Evolutionary conservation across 2,888 invertebrate species (phyloP).

Genomic region (Adelphocoris suturalis): DNA sequence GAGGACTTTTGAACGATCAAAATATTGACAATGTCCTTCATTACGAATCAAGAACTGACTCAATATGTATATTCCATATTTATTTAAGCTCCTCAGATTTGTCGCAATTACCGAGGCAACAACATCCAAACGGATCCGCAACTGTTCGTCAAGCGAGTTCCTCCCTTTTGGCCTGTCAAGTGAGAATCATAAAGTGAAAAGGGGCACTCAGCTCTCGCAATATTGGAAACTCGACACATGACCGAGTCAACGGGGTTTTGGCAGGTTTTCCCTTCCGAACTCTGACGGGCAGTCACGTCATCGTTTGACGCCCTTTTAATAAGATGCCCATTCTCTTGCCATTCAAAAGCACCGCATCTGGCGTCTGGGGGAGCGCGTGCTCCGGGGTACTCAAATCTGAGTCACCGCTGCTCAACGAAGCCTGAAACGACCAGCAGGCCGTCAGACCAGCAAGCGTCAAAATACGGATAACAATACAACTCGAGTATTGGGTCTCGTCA

Average conservation of each 20-base stretch:
- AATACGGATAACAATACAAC: no score
- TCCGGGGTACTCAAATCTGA: not conserved
- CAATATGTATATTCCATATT: not conserved
- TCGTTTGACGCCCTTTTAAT: slow-evolving; percentile 55
- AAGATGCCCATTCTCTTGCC: slow-evolving; percentile 28
- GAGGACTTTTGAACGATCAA: no score
- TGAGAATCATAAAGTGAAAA: not conserved
- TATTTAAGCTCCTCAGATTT: not conserved
- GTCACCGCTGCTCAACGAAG: slow-evolving; percentile 13
- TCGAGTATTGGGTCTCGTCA: no score
- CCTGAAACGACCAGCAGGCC: not conserved
- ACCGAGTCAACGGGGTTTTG: slow-evolving; percentile 42
- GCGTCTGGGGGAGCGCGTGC: slow-evolving; percentile 6
- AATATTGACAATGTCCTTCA: no score
- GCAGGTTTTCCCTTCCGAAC: not conserved
- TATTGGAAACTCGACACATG: slow-evolving; percentile 26
- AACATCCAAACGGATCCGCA: not conserved
- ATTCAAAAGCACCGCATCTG: slow-evolving; percentile 41
- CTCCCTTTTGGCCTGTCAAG: not conserved
- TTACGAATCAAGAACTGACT: no score
- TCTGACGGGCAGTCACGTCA: slow-evolving; percentile 59
- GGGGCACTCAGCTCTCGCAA: not conserved
- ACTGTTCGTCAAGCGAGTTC: slow-evolving; percentile 18
- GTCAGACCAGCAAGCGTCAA: no score
- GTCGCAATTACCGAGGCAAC: not conserved